Conservation (phyloP, 2,797 vertebrate species). For the Sorex maritimensis region DNA sequence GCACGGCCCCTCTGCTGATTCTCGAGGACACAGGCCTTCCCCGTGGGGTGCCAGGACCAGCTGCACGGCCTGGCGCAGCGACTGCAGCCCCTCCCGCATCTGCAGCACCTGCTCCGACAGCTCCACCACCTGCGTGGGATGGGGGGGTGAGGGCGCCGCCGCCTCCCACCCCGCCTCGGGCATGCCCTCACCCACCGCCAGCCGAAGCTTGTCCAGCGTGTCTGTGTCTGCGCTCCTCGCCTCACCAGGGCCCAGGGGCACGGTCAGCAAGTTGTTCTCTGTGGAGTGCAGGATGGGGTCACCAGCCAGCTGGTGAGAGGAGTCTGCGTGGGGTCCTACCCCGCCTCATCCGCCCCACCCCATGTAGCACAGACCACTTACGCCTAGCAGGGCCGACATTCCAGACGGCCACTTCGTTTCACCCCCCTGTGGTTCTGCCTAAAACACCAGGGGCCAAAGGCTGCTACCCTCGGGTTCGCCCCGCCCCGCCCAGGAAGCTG, state of each 20-base stretch:
- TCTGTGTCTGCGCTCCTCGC: conserved; percentile 82
- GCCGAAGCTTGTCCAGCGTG: conserved; percentile 87
- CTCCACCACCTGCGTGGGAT: conserved; percentile 85
- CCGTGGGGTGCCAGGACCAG: conserved; percentile 82
- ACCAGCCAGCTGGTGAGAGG: background rate
- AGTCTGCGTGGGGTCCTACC: background rate
- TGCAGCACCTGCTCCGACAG: conserved; percentile 89
- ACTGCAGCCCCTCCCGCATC: conserved; percentile 89
- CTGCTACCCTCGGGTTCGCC: background rate
- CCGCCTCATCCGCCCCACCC: background rate
- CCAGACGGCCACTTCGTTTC: background rate
- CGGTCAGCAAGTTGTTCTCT: conserved; percentile 87
- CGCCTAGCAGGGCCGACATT: background rate
- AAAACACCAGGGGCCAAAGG: background rate
- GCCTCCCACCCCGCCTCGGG: background rate
- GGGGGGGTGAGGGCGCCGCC: background rate
- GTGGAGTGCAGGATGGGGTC: conserved; percentile 55
- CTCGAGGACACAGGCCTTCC: conserved; percentile 40
- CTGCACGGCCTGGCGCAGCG: conserved; percentile 88
- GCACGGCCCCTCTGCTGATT: conserved; percentile 38
- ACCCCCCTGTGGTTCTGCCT: conserved; percentile 8
- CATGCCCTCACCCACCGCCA: conserved; percentile 85
- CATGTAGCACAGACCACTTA: background rate
- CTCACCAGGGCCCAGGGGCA: conserved; percentile 83
- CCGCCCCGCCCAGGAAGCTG: background rate